phyloP scores from a whole-genome alignment of 2,888 invertebrate genomes.

The Heliconius aoede region DNA sequence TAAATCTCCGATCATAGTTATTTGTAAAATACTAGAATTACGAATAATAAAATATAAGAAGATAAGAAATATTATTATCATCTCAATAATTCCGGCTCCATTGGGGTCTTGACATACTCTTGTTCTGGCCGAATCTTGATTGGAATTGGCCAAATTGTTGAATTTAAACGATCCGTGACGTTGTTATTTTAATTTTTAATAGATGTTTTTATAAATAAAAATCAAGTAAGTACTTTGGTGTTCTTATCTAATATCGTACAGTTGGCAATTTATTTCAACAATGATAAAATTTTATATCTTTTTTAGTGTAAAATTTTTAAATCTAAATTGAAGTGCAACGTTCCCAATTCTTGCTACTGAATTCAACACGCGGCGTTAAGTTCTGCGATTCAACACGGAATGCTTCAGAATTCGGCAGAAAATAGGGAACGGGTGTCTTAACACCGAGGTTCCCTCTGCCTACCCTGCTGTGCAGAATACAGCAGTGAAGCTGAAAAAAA shows the following conservation, averaged over 20 bases:
- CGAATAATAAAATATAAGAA: neutral
- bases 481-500: neutral
- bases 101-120: slow-evolving; percentile 16
- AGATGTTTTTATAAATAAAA: neutral
- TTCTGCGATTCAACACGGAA: too few species aligned
- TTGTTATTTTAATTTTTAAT: neutral
- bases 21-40: neutral
- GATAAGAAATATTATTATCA: neutral
- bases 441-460: neutral
- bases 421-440: too few species aligned
- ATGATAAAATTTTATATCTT: neutral
- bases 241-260: neutral
- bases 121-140: slow-evolving; percentile 5
- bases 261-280: neutral
- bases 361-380: too few species aligned
- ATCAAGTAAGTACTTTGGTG: neutral
- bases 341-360: too few species aligned
- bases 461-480: neutral
- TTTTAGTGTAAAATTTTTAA: neutral
- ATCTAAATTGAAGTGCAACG: too few species aligned
- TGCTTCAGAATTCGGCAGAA: too few species aligned
- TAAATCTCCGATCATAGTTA: too few species aligned
- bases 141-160: slow-evolving; percentile 7
- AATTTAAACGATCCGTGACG: neutral
- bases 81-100: slow-evolving; percentile 5